Evolutionary conservation across 1,140 invertebrate genomes (phyloP).

Genomic region (Drosophila murphyi): DNA sequence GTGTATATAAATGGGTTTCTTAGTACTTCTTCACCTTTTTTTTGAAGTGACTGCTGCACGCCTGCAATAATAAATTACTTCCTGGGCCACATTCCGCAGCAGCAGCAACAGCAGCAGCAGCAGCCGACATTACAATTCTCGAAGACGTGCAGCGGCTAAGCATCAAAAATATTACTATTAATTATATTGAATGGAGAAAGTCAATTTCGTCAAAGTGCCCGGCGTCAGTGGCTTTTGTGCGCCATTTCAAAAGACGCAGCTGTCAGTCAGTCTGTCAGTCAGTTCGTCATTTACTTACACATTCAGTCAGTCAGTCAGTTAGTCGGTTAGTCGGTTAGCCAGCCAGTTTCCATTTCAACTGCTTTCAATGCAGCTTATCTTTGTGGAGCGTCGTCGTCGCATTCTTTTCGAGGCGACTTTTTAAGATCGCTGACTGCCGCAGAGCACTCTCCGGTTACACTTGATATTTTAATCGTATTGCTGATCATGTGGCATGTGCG

Average conservation of each 20-base stretch:
- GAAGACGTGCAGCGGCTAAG: slow-evolving; percentile 57
- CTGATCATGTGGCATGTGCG: slow-evolving; percentile 60
- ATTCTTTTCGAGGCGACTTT: slow-evolving; percentile 38
- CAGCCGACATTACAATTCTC: slow-evolving; percentile 65
- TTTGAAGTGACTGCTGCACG: slow-evolving; percentile 45
- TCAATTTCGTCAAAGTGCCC: slow-evolving; percentile 75
- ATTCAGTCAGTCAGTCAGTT: slow-evolving; percentile 57
- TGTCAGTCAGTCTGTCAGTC: slow-evolving; percentile 37
- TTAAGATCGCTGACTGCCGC: slow-evolving; percentile 16
- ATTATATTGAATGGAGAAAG: slow-evolving; percentile 83
- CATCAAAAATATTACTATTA: slow-evolving; percentile 77
- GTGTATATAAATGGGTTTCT: slow-evolving; percentile 30
- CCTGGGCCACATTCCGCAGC: slow-evolving; percentile 52
- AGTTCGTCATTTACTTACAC: slow-evolving; percentile 23
- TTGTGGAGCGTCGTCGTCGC: slow-evolving; percentile 40
- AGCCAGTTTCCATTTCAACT: slow-evolving; percentile 76
- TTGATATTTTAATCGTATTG: slow-evolving; percentile 81
- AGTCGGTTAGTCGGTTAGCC: slow-evolving; percentile 41
- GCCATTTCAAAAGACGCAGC: slow-evolving; percentile 74
- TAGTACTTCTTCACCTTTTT: slow-evolving; percentile 7
- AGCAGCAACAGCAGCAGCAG: slow-evolving; percentile 23
- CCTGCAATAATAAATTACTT: slow-evolving; percentile 79
- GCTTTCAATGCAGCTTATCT: slow-evolving; percentile 25
- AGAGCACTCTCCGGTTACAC: slow-evolving; percentile 39
- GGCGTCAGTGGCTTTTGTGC: slow-evolving; percentile 66